These are phyloP conservation scores for Armadillidium nasatum DNA, from an alignment of 1,140 invertebrate genomes.

Conservation along the genomic window DNA sequence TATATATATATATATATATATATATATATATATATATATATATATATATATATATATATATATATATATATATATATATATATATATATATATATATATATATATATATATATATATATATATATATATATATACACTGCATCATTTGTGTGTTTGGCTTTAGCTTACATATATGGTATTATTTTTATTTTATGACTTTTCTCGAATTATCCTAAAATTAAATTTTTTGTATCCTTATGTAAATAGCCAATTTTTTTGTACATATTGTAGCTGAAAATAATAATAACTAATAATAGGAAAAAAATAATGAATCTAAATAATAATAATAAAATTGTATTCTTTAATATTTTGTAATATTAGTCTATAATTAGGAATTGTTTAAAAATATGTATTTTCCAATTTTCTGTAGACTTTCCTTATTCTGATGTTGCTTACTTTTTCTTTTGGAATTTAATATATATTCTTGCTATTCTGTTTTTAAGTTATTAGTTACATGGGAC, in stretches of 20 bases:
- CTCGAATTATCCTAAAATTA: background rate
- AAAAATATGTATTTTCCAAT: too few relatives aligned
- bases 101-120: constrained; percentile 15
- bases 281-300: background rate
- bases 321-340: too few relatives aligned
- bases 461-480: too few relatives aligned
- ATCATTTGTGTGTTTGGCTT: background rate
- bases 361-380: too few relatives aligned
- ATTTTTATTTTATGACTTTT: background rate
- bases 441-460: too few relatives aligned
- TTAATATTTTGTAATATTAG: too few relatives aligned
- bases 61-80: background rate
- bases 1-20: background rate
- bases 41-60: too few relatives aligned
- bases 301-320: too few relatives aligned
- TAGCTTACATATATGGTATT: background rate
- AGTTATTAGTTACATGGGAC: too few relatives aligned
- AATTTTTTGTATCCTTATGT: background rate
- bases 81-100: constrained; percentile 8
- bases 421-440: too few relatives aligned
- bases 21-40: background rate
- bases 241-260: background rate
- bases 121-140: constrained; percentile 8
- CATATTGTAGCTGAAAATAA: background rate
- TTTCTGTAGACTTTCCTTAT: too few relatives aligned